Evolutionary conservation across 1,140 invertebrate species (phyloP).

Genomic region (Lordiphosa collinella): DNA sequence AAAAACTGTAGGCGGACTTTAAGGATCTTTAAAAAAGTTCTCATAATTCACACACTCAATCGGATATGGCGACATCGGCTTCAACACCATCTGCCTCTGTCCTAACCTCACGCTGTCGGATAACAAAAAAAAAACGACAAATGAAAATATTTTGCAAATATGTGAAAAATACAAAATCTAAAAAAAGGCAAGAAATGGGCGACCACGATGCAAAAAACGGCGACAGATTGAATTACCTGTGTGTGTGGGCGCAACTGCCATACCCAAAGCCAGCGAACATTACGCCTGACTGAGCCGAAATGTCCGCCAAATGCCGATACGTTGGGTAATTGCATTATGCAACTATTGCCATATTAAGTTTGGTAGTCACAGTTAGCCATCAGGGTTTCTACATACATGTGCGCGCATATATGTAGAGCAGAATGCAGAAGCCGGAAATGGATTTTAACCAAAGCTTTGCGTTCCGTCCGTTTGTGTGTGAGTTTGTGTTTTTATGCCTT

Average conservation of each 20-base stretch:
- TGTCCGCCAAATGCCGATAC: slow-evolving; percentile 52
- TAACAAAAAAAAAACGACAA: background rate
- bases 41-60: too few species aligned
- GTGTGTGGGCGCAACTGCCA: background rate
- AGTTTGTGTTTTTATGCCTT: slow-evolving; percentile 18
- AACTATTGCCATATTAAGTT: slow-evolving; percentile 75
- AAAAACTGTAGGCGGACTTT: too few species aligned
- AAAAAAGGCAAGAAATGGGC: slow-evolving; percentile 10
- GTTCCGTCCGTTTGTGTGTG: slow-evolving; percentile 6
- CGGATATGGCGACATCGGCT: background rate
- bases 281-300: slow-evolving; percentile 37
- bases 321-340: slow-evolving; percentile 74
- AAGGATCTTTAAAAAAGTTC: too few species aligned
- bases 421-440: slow-evolving; percentile 61
- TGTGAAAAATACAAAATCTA: slow-evolving; percentile 33
- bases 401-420: slow-evolving; percentile 7
- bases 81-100: slow-evolving; percentile 4
- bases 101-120: slow-evolving; percentile 3
- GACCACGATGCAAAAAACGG: slow-evolving; percentile 42
- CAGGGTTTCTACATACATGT: background rate
- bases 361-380: slow-evolving; percentile 51
- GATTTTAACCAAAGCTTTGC: slow-evolving; percentile 46
- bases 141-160: slow-evolving; percentile 14
- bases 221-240: slow-evolving; percentile 74
- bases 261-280: slow-evolving; percentile 20